phyloP scores from a whole-genome alignment of 2,797 vertebrate genomes.

The Falco columbarius region DNA sequence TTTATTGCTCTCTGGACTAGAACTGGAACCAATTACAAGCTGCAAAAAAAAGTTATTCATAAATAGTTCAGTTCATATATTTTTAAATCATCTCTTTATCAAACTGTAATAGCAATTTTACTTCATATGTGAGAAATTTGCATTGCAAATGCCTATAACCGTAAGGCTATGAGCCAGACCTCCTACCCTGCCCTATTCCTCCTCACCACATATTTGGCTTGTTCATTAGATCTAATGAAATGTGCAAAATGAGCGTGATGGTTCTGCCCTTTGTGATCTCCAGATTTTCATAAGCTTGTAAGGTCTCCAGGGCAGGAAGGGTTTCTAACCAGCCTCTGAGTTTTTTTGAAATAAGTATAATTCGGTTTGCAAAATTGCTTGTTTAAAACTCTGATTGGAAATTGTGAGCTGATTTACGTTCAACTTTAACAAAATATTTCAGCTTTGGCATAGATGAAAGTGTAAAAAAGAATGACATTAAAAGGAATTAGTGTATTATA shows the following conservation, averaged over 20 bases:
- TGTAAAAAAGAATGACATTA: not conserved
- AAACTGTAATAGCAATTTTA: slow-evolving; percentile 17
- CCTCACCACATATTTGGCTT: slow-evolving; percentile 25
- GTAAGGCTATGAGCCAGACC: slow-evolving; percentile 37
- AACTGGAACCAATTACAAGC: not conserved
- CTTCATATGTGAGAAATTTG: slow-evolving; percentile 31
- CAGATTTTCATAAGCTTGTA: slow-evolving; percentile 31
- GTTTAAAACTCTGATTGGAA: slow-evolving; percentile 4
- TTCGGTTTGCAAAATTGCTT: slow-evolving; percentile 26
- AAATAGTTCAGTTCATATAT: slow-evolving; percentile 1
- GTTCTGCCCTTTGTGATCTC: slow-evolving; percentile 33
- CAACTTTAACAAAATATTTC: slow-evolving; percentile 27
- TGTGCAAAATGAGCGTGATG: slow-evolving; percentile 47
- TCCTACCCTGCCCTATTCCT: slow-evolving; percentile 47
- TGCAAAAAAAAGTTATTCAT: not conserved
- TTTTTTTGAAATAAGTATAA: slow-evolving; percentile 18
- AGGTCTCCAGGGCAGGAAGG: slow-evolving; percentile 5
- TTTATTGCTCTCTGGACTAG: not conserved
- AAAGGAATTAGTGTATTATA: not conserved
- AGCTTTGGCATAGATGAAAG: not conserved
- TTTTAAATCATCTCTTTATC: slow-evolving; percentile 27
- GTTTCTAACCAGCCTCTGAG: not conserved
- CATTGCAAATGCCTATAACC: slow-evolving; percentile 38
- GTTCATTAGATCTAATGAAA: slow-evolving; percentile 51
- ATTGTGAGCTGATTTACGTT: slow-evolving; percentile 24